Conservation (phyloP, 2,888 invertebrate genomes). For the Alloscopus bannaensis region DNA sequence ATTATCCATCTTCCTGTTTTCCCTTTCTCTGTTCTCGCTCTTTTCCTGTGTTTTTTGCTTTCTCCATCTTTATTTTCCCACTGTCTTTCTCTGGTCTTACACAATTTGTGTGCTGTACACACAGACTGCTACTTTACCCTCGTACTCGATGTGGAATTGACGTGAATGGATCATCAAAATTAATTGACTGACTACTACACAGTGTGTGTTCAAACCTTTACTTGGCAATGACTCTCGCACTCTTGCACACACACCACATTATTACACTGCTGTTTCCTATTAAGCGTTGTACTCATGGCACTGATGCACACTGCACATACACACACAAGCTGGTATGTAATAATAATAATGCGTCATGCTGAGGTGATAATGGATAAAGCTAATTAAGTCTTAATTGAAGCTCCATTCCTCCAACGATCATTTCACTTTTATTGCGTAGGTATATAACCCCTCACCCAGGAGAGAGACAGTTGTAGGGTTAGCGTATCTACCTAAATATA, state of each 20-base stretch:
- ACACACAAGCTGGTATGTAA: neutral
- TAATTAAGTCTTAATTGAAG: conserved; percentile 50
- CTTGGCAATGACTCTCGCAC: neutral
- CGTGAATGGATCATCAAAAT: conserved; percentile 58
- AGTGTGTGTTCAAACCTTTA: neutral
- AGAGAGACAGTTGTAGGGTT: too few species aligned
- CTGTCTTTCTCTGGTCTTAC: neutral
- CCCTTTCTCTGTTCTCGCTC: neutral
- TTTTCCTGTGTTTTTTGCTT: neutral
- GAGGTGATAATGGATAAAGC: conserved; percentile 52
- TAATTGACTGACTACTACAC: conserved; percentile 43
- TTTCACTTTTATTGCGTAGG: conserved; percentile 15
- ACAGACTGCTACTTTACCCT: neutral
- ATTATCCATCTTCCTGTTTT: conserved; percentile 12
- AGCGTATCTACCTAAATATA: too few species aligned
- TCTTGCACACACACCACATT: conserved; percentile 4
- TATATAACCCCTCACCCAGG: conserved; percentile 3
- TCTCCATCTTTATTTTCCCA: neutral
- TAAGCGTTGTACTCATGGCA: too few species aligned
- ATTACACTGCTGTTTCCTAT: conserved; percentile 13
- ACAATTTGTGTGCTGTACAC: neutral
- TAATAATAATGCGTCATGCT: conserved; percentile 26
- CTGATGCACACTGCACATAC: neutral
- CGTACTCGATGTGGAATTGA: conserved; percentile 43
- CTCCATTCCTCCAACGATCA: neutral